A percentile compares a stretch with the other conserved stretches of the same genome.
Conservation (phyloP, 23 tunicate species). For the Diplosoma virens region DNA sequence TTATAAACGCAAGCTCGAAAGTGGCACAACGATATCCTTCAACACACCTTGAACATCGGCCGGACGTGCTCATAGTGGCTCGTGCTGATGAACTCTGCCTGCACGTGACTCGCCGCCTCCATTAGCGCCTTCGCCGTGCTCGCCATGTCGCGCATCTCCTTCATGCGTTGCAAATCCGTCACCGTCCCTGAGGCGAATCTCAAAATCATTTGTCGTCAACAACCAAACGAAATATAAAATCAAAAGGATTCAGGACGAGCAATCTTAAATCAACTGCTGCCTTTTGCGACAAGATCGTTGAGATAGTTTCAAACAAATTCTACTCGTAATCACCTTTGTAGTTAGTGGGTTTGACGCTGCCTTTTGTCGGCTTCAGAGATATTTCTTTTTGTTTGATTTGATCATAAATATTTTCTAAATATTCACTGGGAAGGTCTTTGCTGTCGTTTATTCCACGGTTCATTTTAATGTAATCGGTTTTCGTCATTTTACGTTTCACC, state of each 20-base stretch:
- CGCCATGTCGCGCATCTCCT: constrained; percentile 92
- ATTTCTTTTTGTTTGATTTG: constrained; percentile 83
- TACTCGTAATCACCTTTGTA: constrained; percentile 9
- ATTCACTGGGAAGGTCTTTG: constrained; percentile 85
- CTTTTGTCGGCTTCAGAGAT: constrained; percentile 50
- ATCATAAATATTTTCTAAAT: constrained; percentile 79
- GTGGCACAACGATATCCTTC: too few species aligned
- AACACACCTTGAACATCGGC: constrained; percentile 99
- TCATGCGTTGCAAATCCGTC: constrained; percentile 39
- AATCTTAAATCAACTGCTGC: too few species aligned
- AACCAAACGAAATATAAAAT: too few species aligned
- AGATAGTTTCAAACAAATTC: too few species aligned
- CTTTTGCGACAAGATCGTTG: too few species aligned
- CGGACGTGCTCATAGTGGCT: constrained; percentile 88
- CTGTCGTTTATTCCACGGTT: constrained; percentile 96
- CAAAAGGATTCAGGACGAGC: too few species aligned
- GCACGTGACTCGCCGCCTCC: constrained; percentile 95
- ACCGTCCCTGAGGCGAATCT: constrained; percentile 72
- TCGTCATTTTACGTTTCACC: constrained; percentile 80
- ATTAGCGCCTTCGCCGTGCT: constrained; percentile 89
- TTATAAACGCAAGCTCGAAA: too few species aligned
- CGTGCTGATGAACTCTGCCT: constrained; percentile 78
- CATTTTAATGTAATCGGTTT: constrained; percentile 90
- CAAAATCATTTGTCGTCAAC: too few species aligned
- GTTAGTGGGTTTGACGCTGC: constrained; percentile 1